Conservation (phyloP, 2,797 vertebrate genomes). For the Clarias pachynema region DNA sequence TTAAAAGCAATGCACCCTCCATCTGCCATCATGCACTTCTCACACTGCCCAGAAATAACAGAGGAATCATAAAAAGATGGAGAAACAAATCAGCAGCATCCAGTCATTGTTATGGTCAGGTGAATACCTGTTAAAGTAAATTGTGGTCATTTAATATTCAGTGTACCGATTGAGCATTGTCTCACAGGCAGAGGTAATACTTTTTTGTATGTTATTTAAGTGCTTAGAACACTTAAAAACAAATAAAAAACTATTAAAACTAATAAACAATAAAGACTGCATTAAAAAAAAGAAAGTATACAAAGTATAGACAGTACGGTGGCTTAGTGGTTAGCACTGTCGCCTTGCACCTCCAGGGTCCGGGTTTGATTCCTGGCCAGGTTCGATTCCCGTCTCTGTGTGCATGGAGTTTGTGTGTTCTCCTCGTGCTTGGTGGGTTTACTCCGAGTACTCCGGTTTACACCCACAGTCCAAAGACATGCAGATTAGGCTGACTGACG, state of each 20-base stretch:
- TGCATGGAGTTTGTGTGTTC: too few species aligned
- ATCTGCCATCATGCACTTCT: slow-evolving; percentile 32
- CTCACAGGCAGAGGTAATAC: background rate
- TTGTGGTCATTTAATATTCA: slow-evolving; percentile 30
- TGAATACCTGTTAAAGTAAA: slow-evolving; percentile 43
- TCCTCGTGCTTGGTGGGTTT: too few species aligned
- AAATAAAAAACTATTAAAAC: background rate
- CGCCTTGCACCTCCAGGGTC: too few species aligned
- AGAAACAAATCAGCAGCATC: slow-evolving; percentile 5
- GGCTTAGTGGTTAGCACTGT: too few species aligned
- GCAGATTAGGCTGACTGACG: too few species aligned
- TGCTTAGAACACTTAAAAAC: background rate
- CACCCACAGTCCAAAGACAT: too few species aligned
- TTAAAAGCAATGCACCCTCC: slow-evolving; percentile 28
- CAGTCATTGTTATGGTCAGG: slow-evolving; percentile 12
- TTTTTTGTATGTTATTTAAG: too few species aligned
- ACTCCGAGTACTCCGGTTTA: too few species aligned
- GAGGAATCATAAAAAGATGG: slow-evolving; percentile 32
- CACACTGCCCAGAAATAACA: slow-evolving; percentile 6
- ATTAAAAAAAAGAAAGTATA: background rate
- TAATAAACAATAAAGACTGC: background rate
- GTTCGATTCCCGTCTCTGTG: too few species aligned
- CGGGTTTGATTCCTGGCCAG: too few species aligned
- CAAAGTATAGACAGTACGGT: too few species aligned
- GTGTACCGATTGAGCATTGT: slow-evolving; percentile 22